Evolutionary conservation across 2,113 vertebrate species (phyloP).

Genomic region (Orthonyx spaldingii): DNA sequence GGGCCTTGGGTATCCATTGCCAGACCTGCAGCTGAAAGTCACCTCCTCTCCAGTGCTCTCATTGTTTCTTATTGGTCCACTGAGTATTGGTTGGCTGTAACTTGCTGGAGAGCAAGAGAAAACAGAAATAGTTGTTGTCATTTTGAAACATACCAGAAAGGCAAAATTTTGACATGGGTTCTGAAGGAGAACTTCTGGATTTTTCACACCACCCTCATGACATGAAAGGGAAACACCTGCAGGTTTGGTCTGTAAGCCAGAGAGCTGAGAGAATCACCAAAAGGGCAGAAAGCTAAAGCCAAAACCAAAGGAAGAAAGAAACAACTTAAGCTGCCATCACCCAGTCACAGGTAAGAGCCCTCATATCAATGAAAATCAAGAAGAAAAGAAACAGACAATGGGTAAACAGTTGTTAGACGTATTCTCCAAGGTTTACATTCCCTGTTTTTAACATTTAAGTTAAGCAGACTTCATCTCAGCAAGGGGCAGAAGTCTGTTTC

Average conservation of each 20-base stretch:
- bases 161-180: background rate
- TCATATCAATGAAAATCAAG: background rate
- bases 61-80: background rate
- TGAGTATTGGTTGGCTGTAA: constrained; percentile 66
- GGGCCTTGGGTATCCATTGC: constrained; percentile 60
- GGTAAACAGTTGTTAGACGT: background rate
- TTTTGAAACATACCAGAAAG: background rate
- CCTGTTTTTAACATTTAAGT: background rate
- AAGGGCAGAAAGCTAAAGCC: background rate
- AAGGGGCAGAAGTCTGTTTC: background rate
- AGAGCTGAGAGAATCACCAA: background rate
- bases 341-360: background rate
- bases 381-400: background rate
- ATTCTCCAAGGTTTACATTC: background rate
- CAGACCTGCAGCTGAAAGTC: constrained; percentile 64
- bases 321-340: background rate
- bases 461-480: background rate
- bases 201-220: background rate
- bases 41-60: background rate
- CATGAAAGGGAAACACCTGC: background rate
- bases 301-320: background rate
- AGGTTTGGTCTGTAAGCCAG: background rate
- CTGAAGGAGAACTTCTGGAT: background rate
- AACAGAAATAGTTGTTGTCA: background rate
- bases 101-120: constrained; percentile 40